phyloP scores from a whole-genome alignment of 2,888 invertebrate species.

The Asteroscopus sphinx region DNA sequence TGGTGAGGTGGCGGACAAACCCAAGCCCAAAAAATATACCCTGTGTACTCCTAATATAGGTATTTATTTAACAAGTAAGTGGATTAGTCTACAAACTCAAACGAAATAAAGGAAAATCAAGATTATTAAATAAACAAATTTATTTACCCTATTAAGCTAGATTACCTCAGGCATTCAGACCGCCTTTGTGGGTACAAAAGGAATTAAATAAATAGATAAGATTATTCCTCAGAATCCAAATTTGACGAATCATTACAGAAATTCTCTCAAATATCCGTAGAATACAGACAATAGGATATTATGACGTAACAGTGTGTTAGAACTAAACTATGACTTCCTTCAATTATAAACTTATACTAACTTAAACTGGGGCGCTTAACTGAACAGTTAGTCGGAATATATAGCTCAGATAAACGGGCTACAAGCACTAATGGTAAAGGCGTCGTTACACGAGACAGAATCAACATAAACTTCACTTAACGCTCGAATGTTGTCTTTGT shows the following conservation, averaged over 20 bases:
- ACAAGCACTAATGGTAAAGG: conserved; percentile 54
- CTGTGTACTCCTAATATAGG: too few relatives aligned
- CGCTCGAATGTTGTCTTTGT: conserved; percentile 20
- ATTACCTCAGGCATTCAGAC: too few relatives aligned
- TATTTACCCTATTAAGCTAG: too few relatives aligned
- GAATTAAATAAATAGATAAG: not conserved
- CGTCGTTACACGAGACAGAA: conserved; percentile 47
- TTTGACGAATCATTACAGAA: conserved; percentile 1
- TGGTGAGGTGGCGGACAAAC: too few relatives aligned
- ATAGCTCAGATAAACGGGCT: conserved; percentile 56
- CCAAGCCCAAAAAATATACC: too few relatives aligned
- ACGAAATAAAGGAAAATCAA: too few relatives aligned
- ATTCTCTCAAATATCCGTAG: too few relatives aligned
- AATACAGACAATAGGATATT: conserved; percentile 8
- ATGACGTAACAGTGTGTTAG: conserved; percentile 33
- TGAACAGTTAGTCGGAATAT: conserved; percentile 57
- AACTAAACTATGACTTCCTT: conserved; percentile 51
- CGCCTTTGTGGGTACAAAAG: too few relatives aligned
- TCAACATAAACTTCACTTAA: conserved; percentile 47
- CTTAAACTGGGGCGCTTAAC: conserved; percentile 55
- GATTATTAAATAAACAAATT: too few relatives aligned
- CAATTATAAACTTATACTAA: conserved; percentile 55
- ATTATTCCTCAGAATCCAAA: not conserved
- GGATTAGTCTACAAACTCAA: too few relatives aligned
- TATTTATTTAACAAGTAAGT: too few relatives aligned